Evolutionary conservation across 2,888 invertebrate genomes (phyloP).

Genomic region (Trachelus iudaicus): DNA sequence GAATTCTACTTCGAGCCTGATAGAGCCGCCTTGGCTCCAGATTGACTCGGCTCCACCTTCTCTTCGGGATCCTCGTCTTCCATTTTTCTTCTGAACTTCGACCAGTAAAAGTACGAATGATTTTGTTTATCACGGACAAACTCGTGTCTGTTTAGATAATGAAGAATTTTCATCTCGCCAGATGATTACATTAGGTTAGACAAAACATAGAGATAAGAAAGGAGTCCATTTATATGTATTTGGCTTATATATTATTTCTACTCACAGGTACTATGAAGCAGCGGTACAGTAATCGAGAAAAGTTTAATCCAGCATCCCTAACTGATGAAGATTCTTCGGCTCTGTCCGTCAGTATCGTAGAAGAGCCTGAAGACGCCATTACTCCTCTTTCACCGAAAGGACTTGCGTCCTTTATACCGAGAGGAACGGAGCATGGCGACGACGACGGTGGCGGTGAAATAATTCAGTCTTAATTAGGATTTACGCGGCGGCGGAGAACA

Average conservation of each 20-base stretch:
- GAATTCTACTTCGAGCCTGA: slow-evolving; percentile 20
- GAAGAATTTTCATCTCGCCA: not conserved
- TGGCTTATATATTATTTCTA: not conserved
- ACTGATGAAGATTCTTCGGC: not conserved
- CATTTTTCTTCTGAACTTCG: not conserved
- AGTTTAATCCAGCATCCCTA: not conserved
- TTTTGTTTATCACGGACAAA: not conserved
- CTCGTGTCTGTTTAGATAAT: not conserved
- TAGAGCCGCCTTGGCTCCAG: not conserved
- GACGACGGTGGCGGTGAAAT: slow-evolving; percentile 37
- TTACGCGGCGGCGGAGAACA: slow-evolving; percentile 54
- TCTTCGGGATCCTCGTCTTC: not conserved
- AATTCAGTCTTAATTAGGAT: slow-evolving; percentile 60
- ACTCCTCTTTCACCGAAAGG: not conserved
- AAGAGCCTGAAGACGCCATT: not conserved
- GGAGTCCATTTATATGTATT: not conserved
- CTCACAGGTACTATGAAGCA: not conserved
- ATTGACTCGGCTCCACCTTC: not conserved
- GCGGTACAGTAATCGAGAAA: not conserved
- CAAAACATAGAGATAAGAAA: not conserved
- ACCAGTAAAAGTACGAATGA: not conserved
- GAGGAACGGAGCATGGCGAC: not conserved
- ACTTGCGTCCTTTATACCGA: not conserved
- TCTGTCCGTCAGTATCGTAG: not conserved
- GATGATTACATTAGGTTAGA: not conserved